These are phyloP conservation scores for Acestrorhynchus altus DNA, from an alignment of 2,797 vertebrate species.

Conservation along the genomic window DNA sequence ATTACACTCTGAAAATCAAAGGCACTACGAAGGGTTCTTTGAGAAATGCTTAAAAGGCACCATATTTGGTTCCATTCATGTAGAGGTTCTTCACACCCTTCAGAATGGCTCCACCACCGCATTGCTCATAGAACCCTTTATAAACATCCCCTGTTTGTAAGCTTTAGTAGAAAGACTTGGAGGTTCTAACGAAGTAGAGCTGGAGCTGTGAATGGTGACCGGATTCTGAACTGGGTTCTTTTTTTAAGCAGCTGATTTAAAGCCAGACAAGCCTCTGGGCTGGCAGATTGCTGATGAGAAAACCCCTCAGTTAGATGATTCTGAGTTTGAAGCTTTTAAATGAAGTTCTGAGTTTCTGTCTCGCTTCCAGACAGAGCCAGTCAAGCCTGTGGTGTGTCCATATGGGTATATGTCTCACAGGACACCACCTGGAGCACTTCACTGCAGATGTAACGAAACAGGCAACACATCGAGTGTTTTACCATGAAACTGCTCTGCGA, in stretches of 20 bases:
- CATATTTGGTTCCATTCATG: too few relatives aligned
- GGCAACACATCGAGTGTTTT: too few relatives aligned
- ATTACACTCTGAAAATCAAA: too few relatives aligned
- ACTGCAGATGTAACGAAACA: too few relatives aligned
- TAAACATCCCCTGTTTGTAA: neutral
- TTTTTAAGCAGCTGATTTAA: neutral
- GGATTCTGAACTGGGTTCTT: neutral
- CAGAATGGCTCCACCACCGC: too few relatives aligned
- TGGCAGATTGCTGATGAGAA: neutral
- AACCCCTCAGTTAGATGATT: neutral
- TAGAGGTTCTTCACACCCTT: too few relatives aligned
- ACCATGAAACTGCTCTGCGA: too few relatives aligned
- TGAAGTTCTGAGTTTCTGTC: neutral
- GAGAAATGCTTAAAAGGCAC: too few relatives aligned
- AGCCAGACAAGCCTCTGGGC: neutral
- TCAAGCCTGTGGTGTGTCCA: neutral
- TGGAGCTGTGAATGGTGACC: neutral
- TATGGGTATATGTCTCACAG: neutral
- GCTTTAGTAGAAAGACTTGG: neutral
- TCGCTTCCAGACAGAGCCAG: neutral
- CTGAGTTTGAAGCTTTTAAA: neutral
- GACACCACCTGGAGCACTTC: neutral
- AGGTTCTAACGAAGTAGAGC: too few relatives aligned
- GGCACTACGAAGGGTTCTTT: too few relatives aligned
- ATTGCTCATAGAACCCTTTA: too few relatives aligned